These are phyloP conservation scores for Asobara japonica DNA, from an alignment of 1,140 invertebrate genomes.

Conservation along the genomic window DNA sequence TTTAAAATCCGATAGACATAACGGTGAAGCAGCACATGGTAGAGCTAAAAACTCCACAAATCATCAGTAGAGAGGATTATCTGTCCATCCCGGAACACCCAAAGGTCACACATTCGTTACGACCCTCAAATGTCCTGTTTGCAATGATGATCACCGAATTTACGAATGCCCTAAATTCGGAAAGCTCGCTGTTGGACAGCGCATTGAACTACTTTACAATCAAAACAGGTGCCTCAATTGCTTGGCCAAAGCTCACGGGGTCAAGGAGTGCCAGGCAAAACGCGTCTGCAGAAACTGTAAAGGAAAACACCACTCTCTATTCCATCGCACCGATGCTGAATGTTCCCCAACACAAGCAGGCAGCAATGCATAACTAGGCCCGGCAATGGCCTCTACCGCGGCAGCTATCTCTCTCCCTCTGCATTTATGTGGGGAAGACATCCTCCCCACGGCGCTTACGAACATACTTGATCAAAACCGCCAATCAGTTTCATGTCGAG, in stretches of 20 bases:
- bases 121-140: background rate
- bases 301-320: constrained; percentile 27
- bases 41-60: too few relatives aligned
- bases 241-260: constrained; percentile 30
- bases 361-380: background rate
- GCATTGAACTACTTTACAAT: constrained; percentile 22
- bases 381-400: too few relatives aligned
- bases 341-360: background rate
- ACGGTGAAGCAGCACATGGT: too few relatives aligned
- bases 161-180: background rate
- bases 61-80: too few relatives aligned
- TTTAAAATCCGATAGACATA: too few relatives aligned
- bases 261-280: constrained; percentile 20
- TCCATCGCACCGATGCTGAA: constrained; percentile 26
- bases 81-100: background rate
- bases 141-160: background rate
- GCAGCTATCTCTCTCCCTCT: too few relatives aligned
- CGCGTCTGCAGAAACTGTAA: constrained; percentile 24
- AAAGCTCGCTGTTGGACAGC: constrained; percentile 8
- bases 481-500: background rate
- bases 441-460: background rate
- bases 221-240: constrained; percentile 37
- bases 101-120: background rate
- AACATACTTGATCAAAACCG: background rate
- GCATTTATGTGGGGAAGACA: background rate